Evolutionary conservation across 2,797 vertebrate species (phyloP).

Genomic region (Brachyalestes nurse): DNA sequence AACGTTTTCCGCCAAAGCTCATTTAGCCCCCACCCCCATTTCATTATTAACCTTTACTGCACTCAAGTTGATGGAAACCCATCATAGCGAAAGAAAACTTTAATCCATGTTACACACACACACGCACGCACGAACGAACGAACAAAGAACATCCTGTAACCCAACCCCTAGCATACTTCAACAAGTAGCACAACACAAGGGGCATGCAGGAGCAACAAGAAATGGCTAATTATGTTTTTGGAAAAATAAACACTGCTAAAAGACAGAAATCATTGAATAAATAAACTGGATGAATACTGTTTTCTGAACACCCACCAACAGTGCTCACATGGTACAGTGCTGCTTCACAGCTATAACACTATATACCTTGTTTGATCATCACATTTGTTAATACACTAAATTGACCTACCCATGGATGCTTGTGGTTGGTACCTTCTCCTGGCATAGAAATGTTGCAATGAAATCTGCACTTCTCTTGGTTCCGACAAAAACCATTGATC

Average conservation of each 20-base stretch:
- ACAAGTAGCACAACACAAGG: too few species aligned
- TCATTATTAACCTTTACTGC: too few species aligned
- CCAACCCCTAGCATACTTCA: too few species aligned
- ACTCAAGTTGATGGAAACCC: too few species aligned
- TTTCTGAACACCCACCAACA: neutral
- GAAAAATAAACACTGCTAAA: neutral
- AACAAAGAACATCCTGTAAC: too few species aligned
- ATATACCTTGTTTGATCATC: neutral
- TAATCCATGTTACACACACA: too few species aligned
- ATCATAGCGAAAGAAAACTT: too few species aligned
- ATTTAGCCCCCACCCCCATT: too few species aligned
- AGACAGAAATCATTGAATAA: neutral
- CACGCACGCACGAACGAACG: too few species aligned
- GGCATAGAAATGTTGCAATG: constrained; percentile 89
- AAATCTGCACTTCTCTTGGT: constrained; percentile 94
- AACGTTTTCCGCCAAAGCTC: too few species aligned
- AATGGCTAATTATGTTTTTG: neutral
- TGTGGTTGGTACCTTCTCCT: constrained; percentile 88
- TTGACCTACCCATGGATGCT: constrained; percentile 91
- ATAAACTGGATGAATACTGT: neutral
- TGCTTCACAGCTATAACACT: neutral
- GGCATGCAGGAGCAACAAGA: neutral
- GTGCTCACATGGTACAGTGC: neutral
- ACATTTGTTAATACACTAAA: neutral
- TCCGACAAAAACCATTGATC: constrained; percentile 95